phyloP scores from a whole-genome alignment of 2,888 invertebrate genomes.

The Orthosia gothica region DNA sequence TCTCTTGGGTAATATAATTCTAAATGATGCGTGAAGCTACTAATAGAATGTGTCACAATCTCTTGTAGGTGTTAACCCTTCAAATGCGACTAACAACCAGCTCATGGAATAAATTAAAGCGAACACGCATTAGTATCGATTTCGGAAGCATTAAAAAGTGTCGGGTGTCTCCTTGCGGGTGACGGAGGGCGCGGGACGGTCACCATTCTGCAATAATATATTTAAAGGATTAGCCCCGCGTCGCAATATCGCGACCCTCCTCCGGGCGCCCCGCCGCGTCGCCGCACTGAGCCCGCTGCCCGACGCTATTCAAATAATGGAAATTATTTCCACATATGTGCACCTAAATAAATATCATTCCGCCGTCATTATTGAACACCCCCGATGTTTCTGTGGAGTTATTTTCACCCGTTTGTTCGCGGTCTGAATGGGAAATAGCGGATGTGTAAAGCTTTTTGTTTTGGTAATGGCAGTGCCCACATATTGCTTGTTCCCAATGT shows the following conservation, averaged over 20 bases:
- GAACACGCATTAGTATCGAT: constrained; percentile 87
- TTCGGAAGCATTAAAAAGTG: constrained; percentile 86
- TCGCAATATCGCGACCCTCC: constrained; percentile 90
- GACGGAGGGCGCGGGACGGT: constrained; percentile 82
- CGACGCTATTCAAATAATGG: constrained; percentile 90
- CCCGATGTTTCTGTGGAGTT: constrained; percentile 82
- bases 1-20: constrained; percentile 23
- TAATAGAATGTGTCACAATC: constrained; percentile 30
- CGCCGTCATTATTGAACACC: constrained; percentile 88
- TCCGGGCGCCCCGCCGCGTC: constrained; percentile 65
- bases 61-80: constrained; percentile 60
- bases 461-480: constrained; percentile 52
- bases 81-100: constrained; percentile 57
- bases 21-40: constrained; percentile 30
- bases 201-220: constrained; percentile 90
- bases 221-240: constrained; percentile 91
- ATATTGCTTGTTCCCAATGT: constrained; percentile 48
- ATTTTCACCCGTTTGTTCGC: constrained; percentile 87
- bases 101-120: constrained; percentile 74
- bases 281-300: constrained; percentile 73
- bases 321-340: constrained; percentile 91
- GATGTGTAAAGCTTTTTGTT: constrained; percentile 71
- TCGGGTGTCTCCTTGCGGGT: constrained; percentile 79
- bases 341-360: constrained; percentile 91
- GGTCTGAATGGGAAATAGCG: constrained; percentile 78